phyloP scores from a whole-genome alignment of 1,140 invertebrate genomes.

The Lepeophtheirus salmonis region DNA sequence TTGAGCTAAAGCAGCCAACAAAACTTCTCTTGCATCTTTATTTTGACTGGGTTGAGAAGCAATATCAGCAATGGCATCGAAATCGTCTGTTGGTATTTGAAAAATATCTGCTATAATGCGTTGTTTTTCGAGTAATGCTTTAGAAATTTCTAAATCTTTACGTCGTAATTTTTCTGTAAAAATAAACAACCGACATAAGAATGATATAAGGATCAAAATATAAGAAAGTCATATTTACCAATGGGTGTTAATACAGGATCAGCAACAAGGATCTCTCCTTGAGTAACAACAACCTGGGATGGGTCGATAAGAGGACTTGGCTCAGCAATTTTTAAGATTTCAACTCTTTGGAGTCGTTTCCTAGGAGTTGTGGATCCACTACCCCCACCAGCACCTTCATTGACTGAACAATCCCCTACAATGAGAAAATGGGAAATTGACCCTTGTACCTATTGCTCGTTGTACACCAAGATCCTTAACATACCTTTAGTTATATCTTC shows the following conservation, averaged over 20 bases:
- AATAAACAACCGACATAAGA: slow-evolving; percentile 19
- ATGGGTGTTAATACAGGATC: slow-evolving; percentile 56
- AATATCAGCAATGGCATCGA: slow-evolving; percentile 43
- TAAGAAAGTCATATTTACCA: slow-evolving; percentile 33
- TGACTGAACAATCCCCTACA: not conserved
- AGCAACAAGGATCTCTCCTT: slow-evolving; percentile 49
- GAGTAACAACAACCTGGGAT: slow-evolving; percentile 50
- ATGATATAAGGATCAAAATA: not conserved
- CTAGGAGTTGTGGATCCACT: slow-evolving; percentile 21
- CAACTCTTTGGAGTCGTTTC: slow-evolving; percentile 27
- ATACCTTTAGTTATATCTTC: not conserved
- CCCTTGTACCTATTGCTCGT: slow-evolving; percentile 18
- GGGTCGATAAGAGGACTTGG: slow-evolving; percentile 52
- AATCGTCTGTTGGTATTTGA: slow-evolving; percentile 48
- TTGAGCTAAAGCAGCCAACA: slow-evolving; percentile 48
- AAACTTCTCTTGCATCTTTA: slow-evolving; percentile 45
- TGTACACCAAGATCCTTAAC: not conserved
- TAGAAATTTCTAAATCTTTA: slow-evolving; percentile 46
- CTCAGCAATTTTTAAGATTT: slow-evolving; percentile 31
- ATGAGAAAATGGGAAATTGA: slow-evolving; percentile 14
- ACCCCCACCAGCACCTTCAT: slow-evolving; percentile 9
- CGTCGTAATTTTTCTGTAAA: slow-evolving; percentile 44
- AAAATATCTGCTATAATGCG: slow-evolving; percentile 50
- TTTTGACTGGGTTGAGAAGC: slow-evolving; percentile 31
- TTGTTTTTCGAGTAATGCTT: slow-evolving; percentile 51